Base-by-base conservation (phyloP, 2,888 invertebrate genomes). In the Notodonta dromedarius region DNA sequence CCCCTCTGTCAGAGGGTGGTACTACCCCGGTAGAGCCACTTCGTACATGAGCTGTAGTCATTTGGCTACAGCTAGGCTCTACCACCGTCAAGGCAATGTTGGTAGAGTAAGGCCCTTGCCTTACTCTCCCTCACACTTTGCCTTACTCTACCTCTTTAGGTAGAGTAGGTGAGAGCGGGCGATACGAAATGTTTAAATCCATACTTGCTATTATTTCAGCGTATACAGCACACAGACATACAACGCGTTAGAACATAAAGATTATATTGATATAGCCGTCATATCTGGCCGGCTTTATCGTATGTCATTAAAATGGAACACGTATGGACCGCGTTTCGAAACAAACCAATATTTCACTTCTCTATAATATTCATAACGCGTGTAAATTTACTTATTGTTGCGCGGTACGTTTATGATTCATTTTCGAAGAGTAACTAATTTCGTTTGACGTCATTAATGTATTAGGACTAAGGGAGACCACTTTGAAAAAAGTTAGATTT, bases 291-390 rank as follows among this genome's bases (percentile, higher is more conserved):
- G 61, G 77, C 82, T 85, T 90, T 90, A 90, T 90, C 87, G 87
- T 79, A 59, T 79, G 83, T 85, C 86, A 89, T 89, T 89, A 88
- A 88, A 90, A 82, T 84, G 86, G 78, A 85, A 87, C 82, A 84
- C 70, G 76, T 79, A 78, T 79, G 75, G 67, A 73, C 70, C 75
- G 73, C 80, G 82, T 86, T 89, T 85, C 85, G 87, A 84, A 85
- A 87, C 81, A 82, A 76, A 76, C 78, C 73, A 74, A 73, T 71
- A 68, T 65, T 69, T 70, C 65, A 63, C 69, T 74, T 66, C 76
- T 68, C 68, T 76, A 69, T 66, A 64, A 67, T 78, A 80, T 65
- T 81, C 79, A 83, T 83, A 80, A 80, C 78, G 73, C 77, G 70
- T 76, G 74, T 66, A 75, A 75, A 78, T 75, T 65, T 73, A 62